These are phyloP conservation scores for Chroicocephalus ridibundus DNA, from an alignment of 2,113 vertebrate species.

Conservation along the genomic window DNA sequence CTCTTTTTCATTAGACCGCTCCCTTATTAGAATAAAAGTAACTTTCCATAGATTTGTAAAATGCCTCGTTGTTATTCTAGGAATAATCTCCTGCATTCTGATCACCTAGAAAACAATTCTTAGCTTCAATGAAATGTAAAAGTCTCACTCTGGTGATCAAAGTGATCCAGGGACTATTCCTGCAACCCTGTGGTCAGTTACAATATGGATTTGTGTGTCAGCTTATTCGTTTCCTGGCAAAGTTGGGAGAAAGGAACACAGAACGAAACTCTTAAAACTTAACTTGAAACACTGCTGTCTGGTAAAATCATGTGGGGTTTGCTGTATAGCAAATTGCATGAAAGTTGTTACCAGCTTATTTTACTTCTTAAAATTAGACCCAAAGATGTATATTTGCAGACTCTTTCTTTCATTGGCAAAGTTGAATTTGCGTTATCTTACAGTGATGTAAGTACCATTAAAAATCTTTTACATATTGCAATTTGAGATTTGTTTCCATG, in stretches of 20 bases:
- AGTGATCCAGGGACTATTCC: not conserved
- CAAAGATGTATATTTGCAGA: not conserved
- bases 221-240: not conserved
- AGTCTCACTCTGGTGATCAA: not conserved
- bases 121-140: not conserved
- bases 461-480: not conserved
- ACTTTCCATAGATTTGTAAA: not conserved
- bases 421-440: not conserved
- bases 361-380: not conserved
- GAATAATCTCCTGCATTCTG: not conserved
- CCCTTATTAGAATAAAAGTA: not conserved
- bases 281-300: not conserved
- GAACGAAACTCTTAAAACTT: not conserved
- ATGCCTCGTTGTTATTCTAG: not conserved
- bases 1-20: not conserved
- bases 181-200: not conserved
- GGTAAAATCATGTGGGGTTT: not conserved
- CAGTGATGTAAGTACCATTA: not conserved
- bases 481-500: not conserved
- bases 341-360: not conserved
- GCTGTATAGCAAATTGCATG: not conserved
- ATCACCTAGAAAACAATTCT: not conserved
- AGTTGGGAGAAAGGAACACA: not conserved
- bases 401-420: not conserved
- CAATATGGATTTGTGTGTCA: not conserved